phyloP scores from a whole-genome alignment of 2,113 vertebrate species.

The Suricata suricatta region DNA sequence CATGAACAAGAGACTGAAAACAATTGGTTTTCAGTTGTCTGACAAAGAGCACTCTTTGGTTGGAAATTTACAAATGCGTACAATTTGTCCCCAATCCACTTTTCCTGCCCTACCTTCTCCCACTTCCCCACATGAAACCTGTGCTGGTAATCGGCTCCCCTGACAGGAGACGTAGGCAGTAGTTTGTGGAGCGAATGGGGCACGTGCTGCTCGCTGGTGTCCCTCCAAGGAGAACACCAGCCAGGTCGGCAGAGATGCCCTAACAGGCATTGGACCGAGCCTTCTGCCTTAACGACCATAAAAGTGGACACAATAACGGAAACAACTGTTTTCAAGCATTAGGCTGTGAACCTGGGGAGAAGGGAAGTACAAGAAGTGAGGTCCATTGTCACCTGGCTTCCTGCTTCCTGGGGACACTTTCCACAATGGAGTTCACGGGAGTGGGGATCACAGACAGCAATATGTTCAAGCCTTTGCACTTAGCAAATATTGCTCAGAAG shows the following conservation, averaged over 20 bases:
- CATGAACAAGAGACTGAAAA: neutral
- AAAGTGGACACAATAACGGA: neutral
- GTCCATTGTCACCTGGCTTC: neutral
- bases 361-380: neutral
- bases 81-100: neutral
- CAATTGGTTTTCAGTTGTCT: neutral
- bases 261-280: neutral
- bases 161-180: rapidly evolving
- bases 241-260: neutral
- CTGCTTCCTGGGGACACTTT: neutral
- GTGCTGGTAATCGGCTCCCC: neutral
- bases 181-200: neutral
- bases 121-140: neutral
- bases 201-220: neutral
- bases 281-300: neutral
- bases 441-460: too few species aligned
- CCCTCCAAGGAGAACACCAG: neutral
- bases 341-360: neutral
- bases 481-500: neutral
- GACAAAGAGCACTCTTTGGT: neutral
- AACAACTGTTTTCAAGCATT: neutral
- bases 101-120: neutral
- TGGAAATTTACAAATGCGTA: neutral
- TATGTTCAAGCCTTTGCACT: neutral
- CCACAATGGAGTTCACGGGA: neutral